A percentile compares a stretch with the other conserved stretches of the same genome.
phyloP scores from a whole-genome alignment of 1,140 invertebrate species.

The Nautilus pompilius region DNA sequence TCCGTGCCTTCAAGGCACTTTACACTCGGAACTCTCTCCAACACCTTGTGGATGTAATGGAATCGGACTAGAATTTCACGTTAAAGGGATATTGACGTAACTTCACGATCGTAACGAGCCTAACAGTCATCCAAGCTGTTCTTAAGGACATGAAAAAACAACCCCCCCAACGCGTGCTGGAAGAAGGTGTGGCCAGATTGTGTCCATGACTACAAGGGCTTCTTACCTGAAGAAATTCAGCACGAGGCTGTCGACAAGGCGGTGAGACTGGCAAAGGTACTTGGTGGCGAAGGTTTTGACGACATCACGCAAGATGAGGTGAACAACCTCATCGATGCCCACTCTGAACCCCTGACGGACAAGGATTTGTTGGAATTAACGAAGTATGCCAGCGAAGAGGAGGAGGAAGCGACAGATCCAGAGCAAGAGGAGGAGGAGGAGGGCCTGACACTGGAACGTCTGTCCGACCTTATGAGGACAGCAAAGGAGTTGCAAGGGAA shows the following conservation, averaged over 20 bases:
- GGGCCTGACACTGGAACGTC: too few species aligned
- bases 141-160: neutral
- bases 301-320: too few species aligned
- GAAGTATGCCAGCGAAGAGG: too few species aligned
- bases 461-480: too few species aligned
- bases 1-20: neutral
- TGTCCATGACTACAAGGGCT: neutral
- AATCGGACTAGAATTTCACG: neutral
- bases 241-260: neutral
- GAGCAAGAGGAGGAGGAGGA: too few species aligned
- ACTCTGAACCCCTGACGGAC: too few species aligned
- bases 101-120: neutral
- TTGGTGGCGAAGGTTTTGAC: too few species aligned
- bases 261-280: neutral
- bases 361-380: too few species aligned
- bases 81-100: neutral
- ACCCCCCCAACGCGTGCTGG: neutral
- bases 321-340: too few species aligned
- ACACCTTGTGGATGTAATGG: neutral
- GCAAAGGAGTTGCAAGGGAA: too few species aligned
- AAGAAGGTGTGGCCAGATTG: neutral
- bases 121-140: neutral
- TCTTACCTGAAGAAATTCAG: neutral
- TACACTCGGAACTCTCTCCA: neutral
- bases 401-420: too few species aligned